Evolutionary conservation across 2,888 invertebrate species (phyloP), one percentile per base, ranked within the genome.

Genomic region (Lathronympha strigana): DNA sequence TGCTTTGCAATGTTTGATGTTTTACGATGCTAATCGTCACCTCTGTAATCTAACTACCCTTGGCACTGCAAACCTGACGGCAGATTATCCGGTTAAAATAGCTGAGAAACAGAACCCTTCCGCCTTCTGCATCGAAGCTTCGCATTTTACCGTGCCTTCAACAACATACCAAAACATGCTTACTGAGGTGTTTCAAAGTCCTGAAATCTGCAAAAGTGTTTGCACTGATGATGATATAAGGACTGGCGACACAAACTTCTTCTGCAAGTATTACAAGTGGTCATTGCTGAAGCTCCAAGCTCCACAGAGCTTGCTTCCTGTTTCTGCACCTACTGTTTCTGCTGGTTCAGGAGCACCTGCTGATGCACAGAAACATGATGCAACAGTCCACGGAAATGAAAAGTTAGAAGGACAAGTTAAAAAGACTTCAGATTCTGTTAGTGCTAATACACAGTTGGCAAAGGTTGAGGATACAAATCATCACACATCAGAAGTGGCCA

Each of bases 221-320:
- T 92, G 91, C 74, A 79, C 80, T 4, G 74, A 71, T 1, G 68
- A 72, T 2, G 82, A 82, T 9, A 25, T 84, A 6, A 17, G 73
- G 0, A 80, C 78, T 67, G 75, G 74, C 8, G 83, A 87, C 15
- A 79, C 81, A 0, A 88, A 86, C 58, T 84, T 76, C 66, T 87
- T 74, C 66, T 92, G 91, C 72, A 90, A 88, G 74, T 92, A 88
- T 72, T 91, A 76, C 67, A 83, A 86, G 68, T 89, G 84, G 86
- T 89, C 89, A 13, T 70, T 71, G 15, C 79, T 81, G 21, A 67
- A 80, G 50, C 71, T 89, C 40, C 77, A 76, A 17, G 63, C 40
- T 28, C 68, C 70, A 51, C 43, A 57, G 15, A 68, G 55, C 25
- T 40, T 71, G 50, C 63, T 63, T 49, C 49, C 9, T n/a, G 47